Evolutionary conservation across 2,888 invertebrate genomes (phyloP), one percentile per base, ranked within the genome.

Genomic region (Drosophila borborema): DNA sequence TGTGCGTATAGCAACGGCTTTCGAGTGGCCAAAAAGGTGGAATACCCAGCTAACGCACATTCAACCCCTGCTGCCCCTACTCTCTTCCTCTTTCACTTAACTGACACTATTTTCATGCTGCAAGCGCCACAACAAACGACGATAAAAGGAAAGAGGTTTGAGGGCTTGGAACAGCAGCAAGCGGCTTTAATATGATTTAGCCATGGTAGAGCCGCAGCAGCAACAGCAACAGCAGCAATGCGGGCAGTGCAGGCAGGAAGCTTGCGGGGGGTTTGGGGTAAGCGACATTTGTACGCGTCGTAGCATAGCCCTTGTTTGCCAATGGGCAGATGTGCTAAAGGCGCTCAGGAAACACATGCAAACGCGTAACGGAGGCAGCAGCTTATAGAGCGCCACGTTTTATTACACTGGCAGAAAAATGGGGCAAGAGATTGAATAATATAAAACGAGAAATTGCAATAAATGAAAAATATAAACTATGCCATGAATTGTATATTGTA

Each of bases 101-200:
- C 68, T 86, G 90, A 90, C 90, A 91, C 90, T 86, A 86, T 89
- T 84, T 77, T 71, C 74, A 64, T 55, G 53, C 55, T 41, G 55
- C 55, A 55, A 28, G 41, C 55, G 28, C 59, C 73, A 74, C 51
- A 80, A 76, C 72, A 72, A 75, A 60, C 68, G 51, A 49, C 55
- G 12, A 6, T 8, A 16, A 38, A 38, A 8, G 28, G 12, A 10
- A 18, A 12, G 36, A 28, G 41, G 61, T 45, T 38, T 59, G 58
- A 67, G 34, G 55, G 20, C 31, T n/a, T 10, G 31, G n/a, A n/a
- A 10, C 31, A 49, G 55, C 53, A 53, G 64, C 61, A 34, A 63
- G 56, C 70, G 72, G 51, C 88, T 76, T 75, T 86, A 85, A 88
- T 89, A 85, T 78, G 90, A 86, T 89, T 86, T 86, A 80, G 75